phyloP scores from a whole-genome alignment of 2,797 vertebrate species.

The Siniperca obscura region DNA sequence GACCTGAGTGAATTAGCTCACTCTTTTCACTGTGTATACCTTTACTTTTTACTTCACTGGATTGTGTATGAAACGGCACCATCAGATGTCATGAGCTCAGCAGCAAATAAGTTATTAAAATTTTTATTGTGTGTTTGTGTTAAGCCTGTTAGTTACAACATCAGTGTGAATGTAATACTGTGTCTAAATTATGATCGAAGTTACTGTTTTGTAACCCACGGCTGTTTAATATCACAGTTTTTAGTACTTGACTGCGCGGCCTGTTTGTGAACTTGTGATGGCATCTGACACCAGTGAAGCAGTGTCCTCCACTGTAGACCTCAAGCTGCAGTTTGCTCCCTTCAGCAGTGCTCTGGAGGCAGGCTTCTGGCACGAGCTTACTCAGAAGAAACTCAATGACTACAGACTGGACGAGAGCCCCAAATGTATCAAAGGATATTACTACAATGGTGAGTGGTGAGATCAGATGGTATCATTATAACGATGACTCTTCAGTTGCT shows the following conservation, averaged over 20 bases:
- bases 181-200: background rate
- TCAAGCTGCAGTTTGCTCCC: constrained; percentile 94
- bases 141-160: background rate
- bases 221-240: constrained; percentile 51
- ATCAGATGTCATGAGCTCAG: constrained; percentile 6
- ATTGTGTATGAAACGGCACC: background rate
- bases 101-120: background rate
- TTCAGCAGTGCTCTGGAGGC: constrained; percentile 95
- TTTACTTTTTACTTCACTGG: background rate
- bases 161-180: background rate
- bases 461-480: background rate
- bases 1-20: background rate
- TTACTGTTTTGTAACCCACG: constrained; percentile 23
- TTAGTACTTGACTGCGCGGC: constrained; percentile 12
- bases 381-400: constrained; percentile 95
- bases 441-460: constrained; percentile 91
- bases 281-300: constrained; percentile 72
- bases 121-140: background rate
- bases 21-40: background rate
- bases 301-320: constrained; percentile 55
- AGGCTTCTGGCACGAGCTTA: constrained; percentile 98
- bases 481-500: background rate
- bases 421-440: constrained; percentile 93
- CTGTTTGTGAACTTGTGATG: constrained; percentile 76
- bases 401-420: constrained; percentile 95